These are phyloP conservation scores for Phalloptychus januarius DNA, from an alignment of 2,797 vertebrate genomes.

Conservation along the genomic window DNA sequence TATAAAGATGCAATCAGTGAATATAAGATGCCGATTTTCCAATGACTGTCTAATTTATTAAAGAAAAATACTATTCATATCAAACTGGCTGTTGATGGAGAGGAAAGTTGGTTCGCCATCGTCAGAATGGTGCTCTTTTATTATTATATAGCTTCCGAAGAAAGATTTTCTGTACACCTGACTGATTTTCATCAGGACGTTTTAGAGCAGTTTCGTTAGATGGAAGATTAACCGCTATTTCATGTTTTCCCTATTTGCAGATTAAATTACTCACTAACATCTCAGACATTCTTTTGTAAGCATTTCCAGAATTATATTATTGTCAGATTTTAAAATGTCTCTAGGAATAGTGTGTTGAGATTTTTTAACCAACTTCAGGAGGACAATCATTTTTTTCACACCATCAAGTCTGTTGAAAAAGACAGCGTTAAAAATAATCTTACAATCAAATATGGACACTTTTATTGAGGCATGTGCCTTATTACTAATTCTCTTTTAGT, in stretches of 20 bases:
- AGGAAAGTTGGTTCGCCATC: too few species aligned
- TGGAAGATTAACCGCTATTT: not conserved
- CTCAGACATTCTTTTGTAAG: not conserved
- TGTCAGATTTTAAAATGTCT: not conserved
- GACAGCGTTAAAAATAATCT: slow-evolving; percentile 27
- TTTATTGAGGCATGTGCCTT: slow-evolving; percentile 16
- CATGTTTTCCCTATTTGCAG: not conserved
- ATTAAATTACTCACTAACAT: not conserved
- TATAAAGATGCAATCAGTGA: not conserved
- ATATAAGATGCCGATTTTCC: not conserved
- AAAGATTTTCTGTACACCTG: not conserved
- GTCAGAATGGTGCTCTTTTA: not conserved
- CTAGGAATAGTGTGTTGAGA: not conserved
- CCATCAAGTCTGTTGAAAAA: slow-evolving; percentile 34
- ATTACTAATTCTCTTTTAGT: slow-evolving; percentile 10
- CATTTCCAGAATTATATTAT: not conserved
- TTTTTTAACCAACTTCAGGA: not conserved
- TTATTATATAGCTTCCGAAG: not conserved
- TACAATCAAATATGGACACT: slow-evolving; percentile 30
- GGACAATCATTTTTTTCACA: not conserved
- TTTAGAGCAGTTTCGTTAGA: not conserved
- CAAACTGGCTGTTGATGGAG: not conserved
- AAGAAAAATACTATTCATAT: not conserved
- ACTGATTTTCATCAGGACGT: not conserved
- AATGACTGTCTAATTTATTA: not conserved